Evolutionary conservation across 2,888 invertebrate genomes (phyloP).

Genomic region (Orchestes rusci): DNA sequence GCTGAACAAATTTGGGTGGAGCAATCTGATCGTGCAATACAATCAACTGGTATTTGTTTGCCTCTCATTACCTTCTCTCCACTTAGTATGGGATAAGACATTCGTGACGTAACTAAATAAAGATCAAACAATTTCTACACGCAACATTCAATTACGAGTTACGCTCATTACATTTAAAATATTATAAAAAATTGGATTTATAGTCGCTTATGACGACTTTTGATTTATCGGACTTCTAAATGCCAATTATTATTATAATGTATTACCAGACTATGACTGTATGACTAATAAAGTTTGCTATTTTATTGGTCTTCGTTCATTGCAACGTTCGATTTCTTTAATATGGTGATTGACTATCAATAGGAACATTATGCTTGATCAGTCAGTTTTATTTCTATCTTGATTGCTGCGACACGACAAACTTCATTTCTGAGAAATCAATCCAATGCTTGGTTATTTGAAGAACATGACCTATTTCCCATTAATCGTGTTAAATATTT

Average conservation of each 20-base stretch:
- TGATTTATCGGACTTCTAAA: conserved; percentile 12
- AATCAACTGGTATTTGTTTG: conserved; percentile 4
- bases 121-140: conserved; percentile 12
- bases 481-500: too few relatives aligned
- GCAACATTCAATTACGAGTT: conserved; percentile 8
- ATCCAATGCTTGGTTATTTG: too few relatives aligned
- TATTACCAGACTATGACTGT: conserved; percentile 6
- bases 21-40: conserved; percentile 6
- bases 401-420: too few relatives aligned
- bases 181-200: conserved; percentile 9
- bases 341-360: too few relatives aligned
- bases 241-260: conserved; percentile 12
- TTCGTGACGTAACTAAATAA: conserved; percentile 9
- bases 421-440: too few relatives aligned
- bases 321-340: too few relatives aligned
- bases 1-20: conserved; percentile 12
- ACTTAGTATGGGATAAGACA: conserved; percentile 7
- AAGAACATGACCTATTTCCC: too few relatives aligned
- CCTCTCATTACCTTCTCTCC: conserved; percentile 15
- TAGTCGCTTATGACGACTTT: conserved; percentile 8
- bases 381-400: too few relatives aligned
- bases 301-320: too few relatives aligned
- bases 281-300: conserved; percentile 11
- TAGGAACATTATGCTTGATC: too few relatives aligned
- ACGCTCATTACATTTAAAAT: conserved; percentile 10